Conservation (phyloP, 1,140 invertebrate species). For the Brachionus koreanus region DNA sequence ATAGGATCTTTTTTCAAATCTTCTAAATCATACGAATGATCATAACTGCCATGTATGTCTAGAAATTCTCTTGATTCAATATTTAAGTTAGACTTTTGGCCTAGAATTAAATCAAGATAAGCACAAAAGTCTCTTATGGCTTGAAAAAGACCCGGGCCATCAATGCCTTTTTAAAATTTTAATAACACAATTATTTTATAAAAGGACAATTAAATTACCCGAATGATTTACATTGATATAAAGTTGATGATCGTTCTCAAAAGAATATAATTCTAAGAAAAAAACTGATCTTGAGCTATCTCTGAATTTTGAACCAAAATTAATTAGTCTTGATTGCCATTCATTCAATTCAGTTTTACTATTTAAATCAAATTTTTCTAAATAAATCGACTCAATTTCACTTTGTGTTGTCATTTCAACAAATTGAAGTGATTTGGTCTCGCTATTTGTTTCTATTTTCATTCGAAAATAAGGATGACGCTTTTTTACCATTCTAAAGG, state of each 20-base stretch:
- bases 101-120: slow-evolving; percentile 2
- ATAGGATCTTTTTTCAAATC: background rate
- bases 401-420: background rate
- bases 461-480: slow-evolving; percentile 41
- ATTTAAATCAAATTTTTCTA: background rate
- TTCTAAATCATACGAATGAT: background rate
- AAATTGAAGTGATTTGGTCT: background rate
- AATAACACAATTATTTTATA: too few relatives aligned
- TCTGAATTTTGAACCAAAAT: background rate
- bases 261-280: slow-evolving; percentile 24
- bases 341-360: background rate
- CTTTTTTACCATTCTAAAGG: slow-evolving; percentile 26
- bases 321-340: slow-evolving; percentile 4
- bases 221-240: slow-evolving; percentile 3
- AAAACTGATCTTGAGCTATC: background rate
- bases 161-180: background rate
- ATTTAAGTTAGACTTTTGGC: background rate
- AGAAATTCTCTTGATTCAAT: background rate
- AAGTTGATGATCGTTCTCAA: background rate
- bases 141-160: slow-evolving; percentile 9
- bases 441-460: background rate
- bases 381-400: background rate
- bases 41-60: background rate
- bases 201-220: too few relatives aligned
- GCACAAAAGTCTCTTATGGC: background rate